Base-by-base conservation (phyloP, 2,888 invertebrate species). In the Drosophila melanosoma region DNA sequence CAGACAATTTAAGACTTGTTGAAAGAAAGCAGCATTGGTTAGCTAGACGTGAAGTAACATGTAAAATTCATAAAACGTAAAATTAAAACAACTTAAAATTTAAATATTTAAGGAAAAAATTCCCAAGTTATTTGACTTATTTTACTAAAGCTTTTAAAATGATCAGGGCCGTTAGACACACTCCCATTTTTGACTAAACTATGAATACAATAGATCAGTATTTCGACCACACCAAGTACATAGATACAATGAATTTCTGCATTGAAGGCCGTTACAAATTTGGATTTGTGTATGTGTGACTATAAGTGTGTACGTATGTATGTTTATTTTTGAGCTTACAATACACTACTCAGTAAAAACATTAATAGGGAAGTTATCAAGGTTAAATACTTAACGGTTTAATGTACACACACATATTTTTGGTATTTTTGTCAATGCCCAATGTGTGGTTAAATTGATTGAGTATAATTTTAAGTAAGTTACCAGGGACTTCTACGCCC, bases 301-400 rank as follows among this genome's bases (percentile, higher is more conserved):
- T 60, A n/a, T 38, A 56, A 26, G 26, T 48, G 23, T 26, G n/a
- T 26, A 11, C 17, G 36, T 56, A n/a, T 49, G 40, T 48, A 58
- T 74, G 68, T 85, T 76, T 74, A 57, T 38, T 74, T 72, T 74
- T 73, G 32, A 74, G 69, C 64, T 79, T 83, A 76, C 60, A 52
- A 54, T 69, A 51, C 59, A 60, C 59, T 56, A 58, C 64, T 58
- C 33, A 45, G 26, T 67, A 61, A 54, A 62, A 40, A 36, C 29
- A 75, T 79, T 84, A 74, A 80, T 84, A 75, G 85, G 87, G 87
- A 87, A 89, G 82, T 69, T 87, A 72, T 82, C 78, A 85, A 87
- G 85, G 85, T 60, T 72, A 63, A 48, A 54, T 74, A 54, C 61
- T 81, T 77, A 70, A 84, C 80, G 69, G 69, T 70, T 70, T 48